Evolutionary conservation across 2,113 vertebrate genomes (phyloP).

Genomic region (Edolisoma coerulescens): DNA sequence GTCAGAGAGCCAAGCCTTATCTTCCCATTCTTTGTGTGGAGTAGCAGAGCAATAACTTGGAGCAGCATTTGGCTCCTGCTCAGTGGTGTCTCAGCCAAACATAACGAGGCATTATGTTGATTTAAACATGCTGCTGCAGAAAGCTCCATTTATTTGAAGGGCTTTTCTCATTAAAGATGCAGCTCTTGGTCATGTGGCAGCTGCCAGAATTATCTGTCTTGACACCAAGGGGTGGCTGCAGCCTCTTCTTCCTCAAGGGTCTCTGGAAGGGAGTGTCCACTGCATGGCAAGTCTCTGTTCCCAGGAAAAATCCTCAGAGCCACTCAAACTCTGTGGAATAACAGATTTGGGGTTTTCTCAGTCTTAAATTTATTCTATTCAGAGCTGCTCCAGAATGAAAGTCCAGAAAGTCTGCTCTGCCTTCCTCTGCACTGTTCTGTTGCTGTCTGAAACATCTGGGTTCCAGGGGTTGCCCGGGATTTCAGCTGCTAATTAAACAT

Average conservation of each 20-base stretch:
- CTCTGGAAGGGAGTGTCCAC: not conserved
- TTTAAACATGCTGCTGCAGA: conserved; percentile 5
- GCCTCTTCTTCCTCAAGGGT: not conserved
- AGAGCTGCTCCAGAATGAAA: not conserved
- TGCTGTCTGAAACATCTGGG: not conserved
- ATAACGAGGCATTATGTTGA: not conserved
- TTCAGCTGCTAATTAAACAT: conserved; percentile 1
- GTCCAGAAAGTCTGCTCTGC: not conserved
- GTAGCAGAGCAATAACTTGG: not conserved
- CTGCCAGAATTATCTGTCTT: not conserved
- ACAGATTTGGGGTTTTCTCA: not conserved
- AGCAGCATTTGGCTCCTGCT: conserved; percentile 4
- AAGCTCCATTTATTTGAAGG: not conserved
- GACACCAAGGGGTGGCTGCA: not conserved
- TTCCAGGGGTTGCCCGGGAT: not conserved
- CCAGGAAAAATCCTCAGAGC: not conserved
- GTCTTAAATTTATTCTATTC: not conserved
- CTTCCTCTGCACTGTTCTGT: not conserved
- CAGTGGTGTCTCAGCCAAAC: not conserved
- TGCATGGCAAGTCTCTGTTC: not conserved
- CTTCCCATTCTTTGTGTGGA: not conserved
- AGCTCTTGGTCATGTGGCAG: not conserved
- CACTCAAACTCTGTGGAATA: not conserved
- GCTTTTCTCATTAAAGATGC: not conserved
- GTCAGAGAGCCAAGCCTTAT: not conserved